Conservation (phyloP, 2,113 vertebrate species). For the western clawed frog (Xenopus tropicalis) region UCB_Xtro_10.0 CM004445.2:43957501-43958000, state of each 20-base stretch:
- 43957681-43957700: slow-evolving; percentile 9
- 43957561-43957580: no score
- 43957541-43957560: no score
- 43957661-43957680: background rate
- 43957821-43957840: background rate
- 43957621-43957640: slow-evolving; percentile 10
- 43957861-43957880: no score
- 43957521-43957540: background rate
- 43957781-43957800: background rate
- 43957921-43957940: no score
- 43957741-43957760: background rate
- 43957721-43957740: background rate
- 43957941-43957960: no score
- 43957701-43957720: slow-evolving; percentile 5
- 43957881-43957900: no score
- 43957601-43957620: slow-evolving; percentile 47
- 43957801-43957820: background rate
- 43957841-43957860: no score
- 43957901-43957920: no score
- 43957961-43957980: no score
- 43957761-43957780: background rate
- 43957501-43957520: background rate
- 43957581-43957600: slow-evolving; percentile 46
- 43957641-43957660: slow-evolving; percentile 17
- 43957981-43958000: no score